Percentiles rank a stretch among this genome's conserved stretches.
Evolutionary conservation across 2,888 invertebrate species (phyloP).

Genomic region (Leptopilina syphax): DNA sequence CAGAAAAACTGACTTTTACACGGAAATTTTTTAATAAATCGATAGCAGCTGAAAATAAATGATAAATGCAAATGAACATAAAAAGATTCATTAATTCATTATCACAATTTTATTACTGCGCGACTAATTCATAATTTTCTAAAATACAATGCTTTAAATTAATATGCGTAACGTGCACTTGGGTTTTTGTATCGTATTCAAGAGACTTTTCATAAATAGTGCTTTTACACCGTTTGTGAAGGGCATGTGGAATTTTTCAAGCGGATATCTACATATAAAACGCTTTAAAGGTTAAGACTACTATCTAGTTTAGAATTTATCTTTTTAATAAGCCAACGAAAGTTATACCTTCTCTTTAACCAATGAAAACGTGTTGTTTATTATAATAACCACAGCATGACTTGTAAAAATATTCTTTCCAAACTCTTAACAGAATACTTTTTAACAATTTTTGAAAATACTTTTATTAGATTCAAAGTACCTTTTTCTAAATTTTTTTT

Average conservation of each 20-base stretch:
- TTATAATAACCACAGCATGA: background rate
- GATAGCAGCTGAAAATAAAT: no score
- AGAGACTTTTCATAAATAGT: background rate
- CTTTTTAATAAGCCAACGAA: background rate
- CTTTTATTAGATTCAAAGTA: no score
- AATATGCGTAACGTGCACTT: no score
- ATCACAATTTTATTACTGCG: no score
- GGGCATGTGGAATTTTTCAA: conserved; percentile 3
- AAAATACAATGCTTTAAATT: no score
- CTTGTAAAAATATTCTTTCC: background rate
- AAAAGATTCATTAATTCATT: no score
- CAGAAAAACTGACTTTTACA: no score
- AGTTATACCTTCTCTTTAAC: background rate
- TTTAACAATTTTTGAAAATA: background rate
- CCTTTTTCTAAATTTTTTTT: no score
- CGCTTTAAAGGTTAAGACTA: background rate
- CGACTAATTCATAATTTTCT: no score
- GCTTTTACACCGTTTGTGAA: background rate
- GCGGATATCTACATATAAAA: background rate
- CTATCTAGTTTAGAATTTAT: background rate
- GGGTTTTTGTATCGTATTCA: no score
- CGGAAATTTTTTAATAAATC: no score
- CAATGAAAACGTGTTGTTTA: background rate
- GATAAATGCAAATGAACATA: no score
- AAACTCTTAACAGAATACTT: background rate